Evolutionary conservation across 2,888 invertebrate species (phyloP).

Genomic region (Acrobasis repandana): DNA sequence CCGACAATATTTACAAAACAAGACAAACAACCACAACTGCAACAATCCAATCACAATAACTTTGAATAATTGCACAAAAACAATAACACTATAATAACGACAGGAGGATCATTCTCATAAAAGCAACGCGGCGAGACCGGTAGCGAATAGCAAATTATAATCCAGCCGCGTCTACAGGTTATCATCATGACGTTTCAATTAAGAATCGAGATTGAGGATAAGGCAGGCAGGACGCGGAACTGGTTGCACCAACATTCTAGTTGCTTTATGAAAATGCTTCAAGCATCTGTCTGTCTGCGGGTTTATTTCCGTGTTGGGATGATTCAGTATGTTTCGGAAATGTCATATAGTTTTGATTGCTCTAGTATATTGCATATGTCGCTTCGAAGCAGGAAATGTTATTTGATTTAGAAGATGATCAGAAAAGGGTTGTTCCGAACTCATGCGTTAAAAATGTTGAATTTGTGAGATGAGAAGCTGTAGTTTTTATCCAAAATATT

Average conservation of each 20-base stretch:
- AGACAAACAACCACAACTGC: neutral
- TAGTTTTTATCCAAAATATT: too few species aligned
- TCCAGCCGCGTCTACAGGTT: conserved; percentile 31
- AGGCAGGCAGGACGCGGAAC: conserved; percentile 13
- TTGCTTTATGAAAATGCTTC: conserved; percentile 16
- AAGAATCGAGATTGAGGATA: conserved; percentile 25
- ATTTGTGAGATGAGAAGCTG: too few species aligned
- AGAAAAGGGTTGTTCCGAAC: too few species aligned
- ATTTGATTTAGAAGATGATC: too few species aligned
- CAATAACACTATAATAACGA: neutral
- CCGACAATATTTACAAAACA: neutral
- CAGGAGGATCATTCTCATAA: conserved; percentile 11
- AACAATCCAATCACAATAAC: conserved; percentile 1
- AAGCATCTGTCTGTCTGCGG: neutral
- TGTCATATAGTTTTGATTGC: conserved; percentile 4
- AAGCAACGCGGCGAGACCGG: conserved; percentile 37
- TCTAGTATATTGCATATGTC: neutral
- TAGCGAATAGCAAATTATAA: conserved; percentile 50
- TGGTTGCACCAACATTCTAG: conserved; percentile 19
- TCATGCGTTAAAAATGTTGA: too few species aligned
- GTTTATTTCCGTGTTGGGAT: conserved; percentile 10
- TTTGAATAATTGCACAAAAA: neutral
- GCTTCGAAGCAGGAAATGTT: neutral
- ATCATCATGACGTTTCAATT: conserved; percentile 30
- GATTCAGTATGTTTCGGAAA: conserved; percentile 10